These are phyloP conservation scores for Petrolisthes manimaculis DNA, from an alignment of 2,888 invertebrate genomes.

Conservation along the genomic window DNA sequence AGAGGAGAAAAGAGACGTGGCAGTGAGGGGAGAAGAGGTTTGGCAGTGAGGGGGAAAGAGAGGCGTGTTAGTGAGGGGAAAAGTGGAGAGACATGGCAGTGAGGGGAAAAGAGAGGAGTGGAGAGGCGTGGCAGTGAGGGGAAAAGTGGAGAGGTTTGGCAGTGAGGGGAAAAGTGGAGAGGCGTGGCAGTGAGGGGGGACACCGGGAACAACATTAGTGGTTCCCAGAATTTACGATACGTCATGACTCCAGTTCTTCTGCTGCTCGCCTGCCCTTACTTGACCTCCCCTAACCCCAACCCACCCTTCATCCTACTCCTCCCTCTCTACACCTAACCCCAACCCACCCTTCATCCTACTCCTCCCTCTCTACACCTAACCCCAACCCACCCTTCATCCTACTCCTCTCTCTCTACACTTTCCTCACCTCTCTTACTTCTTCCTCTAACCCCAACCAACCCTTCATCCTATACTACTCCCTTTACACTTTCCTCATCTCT, in stretches of 20 bases:
- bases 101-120: not conserved
- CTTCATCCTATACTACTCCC: not conserved
- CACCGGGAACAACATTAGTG: too few relatives aligned
- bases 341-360: not conserved
- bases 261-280: not conserved
- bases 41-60: not conserved
- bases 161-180: too few relatives aligned
- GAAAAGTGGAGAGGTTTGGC: too few relatives aligned
- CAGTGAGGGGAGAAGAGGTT: not conserved
- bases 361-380: not conserved
- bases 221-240: too few relatives aligned
- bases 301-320: not conserved
- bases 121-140: too few relatives aligned
- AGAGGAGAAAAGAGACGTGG: not conserved
- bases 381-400: not conserved
- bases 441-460: not conserved
- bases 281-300: not conserved
- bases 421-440: not conserved
- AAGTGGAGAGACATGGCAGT: not conserved
- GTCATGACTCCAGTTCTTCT: too few relatives aligned
- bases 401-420: not conserved
- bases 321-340: not conserved
- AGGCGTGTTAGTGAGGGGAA: not conserved
- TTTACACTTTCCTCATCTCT: not conserved
- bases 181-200: too few relatives aligned